Evolutionary conservation across 2,888 invertebrate genomes (phyloP), one percentile per base, ranked within the genome.

Genomic region (Drosophila lacicola): DNA sequence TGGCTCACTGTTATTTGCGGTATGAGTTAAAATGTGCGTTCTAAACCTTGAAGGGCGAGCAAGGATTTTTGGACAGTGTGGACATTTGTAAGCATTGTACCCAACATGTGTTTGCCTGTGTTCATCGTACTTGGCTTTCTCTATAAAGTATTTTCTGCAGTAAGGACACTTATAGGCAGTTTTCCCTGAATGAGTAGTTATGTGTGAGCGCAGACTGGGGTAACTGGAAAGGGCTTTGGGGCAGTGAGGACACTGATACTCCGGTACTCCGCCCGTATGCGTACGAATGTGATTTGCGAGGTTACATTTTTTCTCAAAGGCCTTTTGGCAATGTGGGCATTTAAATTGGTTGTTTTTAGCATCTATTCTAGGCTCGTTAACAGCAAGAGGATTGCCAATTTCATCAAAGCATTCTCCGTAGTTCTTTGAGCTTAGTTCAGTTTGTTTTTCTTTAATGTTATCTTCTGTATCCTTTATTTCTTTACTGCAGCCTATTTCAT

Each of bases 221-320:
- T 17, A 2, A 17, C 17, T 17, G 17, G 17, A 2, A 17, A 17
- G 2, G 17, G 17, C 17, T 17, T 58, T 54, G 1, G 73, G 58
- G 5, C 70, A 75, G 8, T 75, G 50, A 8, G 70, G 36, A 36
- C 73, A 73, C 8, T 55, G 42, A 9, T 39, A 69, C 17, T 17
- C 1, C 0, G 73, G 74, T 9, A 37, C 17, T 61, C 74, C 72
- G 8, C 74, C 75, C 2, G 75, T 63, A 14, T 73, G 73, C 10
- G 51, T 70, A 2, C 70, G 73, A 13, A 70, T 55, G 19, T 73
- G 73, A 0, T 58, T 51, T 2, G 37, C 58, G 0, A 71, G 44
- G 42, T 67, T 57, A 3, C 46, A 63, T 8, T 63, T 70, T 11
- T 56, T 46, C 2, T 17, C 44, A 41, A 70, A 73, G 0, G 42